A percentile compares a stretch with the other conserved stretches of the same genome.
These are phyloP conservation scores for Colletes latitarsis DNA, from an alignment of 1,140 invertebrate genomes.

Conservation along the genomic window DNA sequence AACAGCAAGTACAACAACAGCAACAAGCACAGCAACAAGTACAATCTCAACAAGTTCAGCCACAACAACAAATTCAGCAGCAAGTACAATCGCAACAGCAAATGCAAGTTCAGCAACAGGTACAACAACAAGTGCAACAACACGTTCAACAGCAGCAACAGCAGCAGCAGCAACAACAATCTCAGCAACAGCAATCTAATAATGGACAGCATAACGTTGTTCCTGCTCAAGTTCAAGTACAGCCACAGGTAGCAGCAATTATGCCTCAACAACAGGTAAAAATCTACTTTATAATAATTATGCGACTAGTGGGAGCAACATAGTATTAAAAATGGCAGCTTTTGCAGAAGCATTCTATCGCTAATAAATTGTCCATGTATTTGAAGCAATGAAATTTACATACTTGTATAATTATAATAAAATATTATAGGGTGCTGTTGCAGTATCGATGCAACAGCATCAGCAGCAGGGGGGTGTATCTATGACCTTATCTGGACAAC, in stretches of 20 bases:
- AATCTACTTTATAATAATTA: slow-evolving; percentile 37
- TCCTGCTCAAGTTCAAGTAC: slow-evolving; percentile 80
- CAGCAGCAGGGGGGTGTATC: slow-evolving; percentile 82
- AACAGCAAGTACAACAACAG: slow-evolving; percentile 70
- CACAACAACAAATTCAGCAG: slow-evolving; percentile 76
- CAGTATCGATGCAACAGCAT: slow-evolving; percentile 80
- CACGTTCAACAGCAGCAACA: slow-evolving; percentile 80
- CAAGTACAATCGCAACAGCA: slow-evolving; percentile 72
- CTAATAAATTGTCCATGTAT: background rate
- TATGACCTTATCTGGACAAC: slow-evolving; percentile 78
- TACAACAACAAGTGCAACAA: slow-evolving; percentile 76
- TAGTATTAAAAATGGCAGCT: background rate
- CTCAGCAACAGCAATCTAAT: slow-evolving; percentile 73
- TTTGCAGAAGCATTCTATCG: no score
- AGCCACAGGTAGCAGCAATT: slow-evolving; percentile 81
- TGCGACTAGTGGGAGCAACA: background rate
- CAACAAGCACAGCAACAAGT: slow-evolving; percentile 77
- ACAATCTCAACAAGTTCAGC: slow-evolving; percentile 72
- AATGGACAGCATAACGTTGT: slow-evolving; percentile 77
- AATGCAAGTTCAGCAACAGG: slow-evolving; percentile 70
- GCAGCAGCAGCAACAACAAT: slow-evolving; percentile 70
- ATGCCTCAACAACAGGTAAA: slow-evolving; percentile 82
- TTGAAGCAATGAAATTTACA: slow-evolving; percentile 35
- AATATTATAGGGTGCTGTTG: slow-evolving; percentile 75
- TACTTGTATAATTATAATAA: slow-evolving; percentile 10